These are phyloP conservation scores for Emmelina monodactyla DNA, from an alignment of 2,888 invertebrate genomes.

Conservation along the genomic window DNA sequence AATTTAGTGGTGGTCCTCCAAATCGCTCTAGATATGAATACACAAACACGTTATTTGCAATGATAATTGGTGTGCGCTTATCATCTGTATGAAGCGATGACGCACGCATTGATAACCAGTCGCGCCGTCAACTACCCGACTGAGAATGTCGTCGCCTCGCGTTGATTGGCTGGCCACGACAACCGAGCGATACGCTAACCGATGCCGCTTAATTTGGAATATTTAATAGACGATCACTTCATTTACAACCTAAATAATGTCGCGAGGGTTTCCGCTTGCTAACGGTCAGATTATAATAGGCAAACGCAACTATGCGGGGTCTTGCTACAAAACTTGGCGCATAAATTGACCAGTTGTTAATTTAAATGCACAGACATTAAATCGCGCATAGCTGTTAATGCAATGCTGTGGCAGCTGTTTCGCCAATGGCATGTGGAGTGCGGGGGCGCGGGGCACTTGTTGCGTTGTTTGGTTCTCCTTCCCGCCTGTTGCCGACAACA, in stretches of 20 bases:
- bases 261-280: no score
- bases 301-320: no score
- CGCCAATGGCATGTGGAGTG: conserved; percentile 36
- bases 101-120: conserved; percentile 42
- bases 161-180: no score
- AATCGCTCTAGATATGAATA: conserved; percentile 37
- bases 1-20: conserved; percentile 38
- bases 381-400: conserved; percentile 10
- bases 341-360: no score
- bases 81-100: conserved; percentile 58
- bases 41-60: conserved; percentile 61
- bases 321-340: no score
- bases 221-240: no score
- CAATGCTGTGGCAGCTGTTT: conserved; percentile 29
- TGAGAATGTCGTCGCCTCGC: no score
- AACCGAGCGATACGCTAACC: conserved; percentile 24
- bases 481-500: conserved; percentile 45
- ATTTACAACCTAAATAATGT: no score
- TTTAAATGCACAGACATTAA: not conserved
- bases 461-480: conserved; percentile 58
- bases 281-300: no score
- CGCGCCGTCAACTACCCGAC: conserved; percentile 31
- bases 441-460: conserved; percentile 55
- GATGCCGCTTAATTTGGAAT: no score
- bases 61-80: conserved; percentile 60